phyloP scores from a whole-genome alignment of 2,113 vertebrate genomes.

The Myrmecophaga tridactyla region DNA sequence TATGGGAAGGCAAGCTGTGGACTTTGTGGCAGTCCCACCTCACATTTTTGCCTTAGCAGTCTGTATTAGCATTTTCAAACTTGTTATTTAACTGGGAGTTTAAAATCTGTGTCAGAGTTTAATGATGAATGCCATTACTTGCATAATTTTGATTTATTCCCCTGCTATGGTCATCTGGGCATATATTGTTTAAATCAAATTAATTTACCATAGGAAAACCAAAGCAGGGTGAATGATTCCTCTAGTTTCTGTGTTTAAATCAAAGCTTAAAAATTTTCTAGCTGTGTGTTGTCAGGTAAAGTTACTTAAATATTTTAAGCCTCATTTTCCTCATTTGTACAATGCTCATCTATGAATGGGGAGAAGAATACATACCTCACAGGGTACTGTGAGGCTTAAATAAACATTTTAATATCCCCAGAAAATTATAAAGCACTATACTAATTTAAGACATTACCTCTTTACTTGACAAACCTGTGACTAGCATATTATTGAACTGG shows the following conservation, averaged over 20 bases:
- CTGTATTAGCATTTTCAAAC: conserved; percentile 6
- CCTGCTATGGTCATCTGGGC: not conserved
- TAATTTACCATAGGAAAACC: conserved; percentile 30
- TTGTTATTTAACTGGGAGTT: conserved; percentile 45
- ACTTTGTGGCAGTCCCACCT: not conserved
- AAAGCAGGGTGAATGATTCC: conserved; percentile 5
- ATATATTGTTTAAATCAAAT: conserved; percentile 32
- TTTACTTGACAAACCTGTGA: not conserved
- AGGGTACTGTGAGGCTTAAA: not conserved
- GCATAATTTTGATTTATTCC: not conserved
- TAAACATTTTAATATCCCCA: not conserved
- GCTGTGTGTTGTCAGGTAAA: not conserved
- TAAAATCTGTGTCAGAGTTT: conserved; percentile 33
- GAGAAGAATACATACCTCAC: not conserved
- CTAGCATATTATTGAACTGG: not conserved
- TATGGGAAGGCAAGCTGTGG: conserved; percentile 22
- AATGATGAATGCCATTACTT: conserved; percentile 52
- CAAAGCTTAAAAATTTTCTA: not conserved
- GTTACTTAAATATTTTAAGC: not conserved
- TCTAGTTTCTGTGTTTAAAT: conserved; percentile 29
- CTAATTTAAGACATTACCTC: not conserved
- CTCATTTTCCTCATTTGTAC: not conserved
- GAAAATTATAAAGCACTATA: not conserved
- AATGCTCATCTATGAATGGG: not conserved
- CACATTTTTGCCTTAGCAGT: conserved; percentile 49